Base-by-base conservation (phyloP, 1,140 invertebrate species). In the Sweltsa coloradensis region DNA sequence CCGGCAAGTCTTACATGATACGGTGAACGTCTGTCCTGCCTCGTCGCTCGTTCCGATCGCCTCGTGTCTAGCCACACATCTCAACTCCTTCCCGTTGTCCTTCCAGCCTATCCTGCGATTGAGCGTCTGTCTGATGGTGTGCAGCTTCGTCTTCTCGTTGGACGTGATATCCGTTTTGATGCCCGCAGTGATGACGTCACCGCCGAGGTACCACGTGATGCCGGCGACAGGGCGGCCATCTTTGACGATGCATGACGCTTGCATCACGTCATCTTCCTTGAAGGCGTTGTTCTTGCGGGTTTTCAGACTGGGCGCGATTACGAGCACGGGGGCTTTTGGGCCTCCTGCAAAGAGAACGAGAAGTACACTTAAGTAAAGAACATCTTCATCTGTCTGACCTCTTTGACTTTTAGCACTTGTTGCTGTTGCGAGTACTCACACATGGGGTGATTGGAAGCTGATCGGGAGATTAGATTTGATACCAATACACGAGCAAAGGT, bases 191-290 rank as follows among this genome's bases (percentile, higher is more conserved):
- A n/a, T n/a, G n/a, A n/a, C n/a, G n/a, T n/a, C n/a, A n/a, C n/a
- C n/a, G n/a, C n/a, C n/a, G n/a, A 81, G 63, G 54, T 61, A 82
- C 68, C 83, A 81, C 1, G 71, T 71, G 39, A 86, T 77, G 47
- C 81, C 82, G 0, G 82, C 81, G 2, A 75, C 72, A 9, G 83
- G 83, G 59, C 81, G 68, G 24, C 81, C 82, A 41, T 75, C 70
- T 47, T 70, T 64, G 0, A 81, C 75, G n/a, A 68, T 67, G 62
- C 83, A 86, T 47, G 70, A 70, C 1, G 79, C 76, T 53, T 68
- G 62, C 53, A 85, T 64, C 14, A 63, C 64, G 14, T 80, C 75
- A 2, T 73, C 73, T 45, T 76, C 74, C 55, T 63, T 68, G 56
- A 74, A 83, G 18, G 60, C 59, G 1, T 61, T n/a, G n/a, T 53